Evolutionary conservation across 2,113 vertebrate species (phyloP).

Genomic region (Daubentonia madagascariensis): DNA sequence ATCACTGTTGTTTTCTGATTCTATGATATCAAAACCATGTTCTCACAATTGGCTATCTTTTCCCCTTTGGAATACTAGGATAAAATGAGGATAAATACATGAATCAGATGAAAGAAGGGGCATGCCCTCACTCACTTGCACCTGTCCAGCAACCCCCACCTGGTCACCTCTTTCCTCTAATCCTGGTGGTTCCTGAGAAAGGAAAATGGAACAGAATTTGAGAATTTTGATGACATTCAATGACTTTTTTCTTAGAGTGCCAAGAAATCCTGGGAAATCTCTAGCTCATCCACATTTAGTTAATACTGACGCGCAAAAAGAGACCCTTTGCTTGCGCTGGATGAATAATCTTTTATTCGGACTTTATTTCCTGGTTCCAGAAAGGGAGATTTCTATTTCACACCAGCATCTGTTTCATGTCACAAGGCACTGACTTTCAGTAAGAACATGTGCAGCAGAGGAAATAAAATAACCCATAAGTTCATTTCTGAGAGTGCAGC

Average conservation of each 20-base stretch:
- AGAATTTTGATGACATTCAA: not conserved
- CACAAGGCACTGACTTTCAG: too few species aligned
- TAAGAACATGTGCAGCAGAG: not conserved
- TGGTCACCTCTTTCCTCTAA: not conserved
- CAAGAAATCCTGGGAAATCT: not conserved
- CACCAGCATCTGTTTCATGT: too few species aligned
- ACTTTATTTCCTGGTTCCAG: not conserved
- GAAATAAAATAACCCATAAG: not conserved
- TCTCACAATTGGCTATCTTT: not conserved
- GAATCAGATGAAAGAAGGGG: not conserved
- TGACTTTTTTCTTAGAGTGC: not conserved
- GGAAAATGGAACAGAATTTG: not conserved
- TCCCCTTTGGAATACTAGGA: not conserved
- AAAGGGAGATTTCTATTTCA: not conserved
- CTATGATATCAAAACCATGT: not conserved
- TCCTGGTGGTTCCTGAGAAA: not conserved
- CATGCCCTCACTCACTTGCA: not conserved
- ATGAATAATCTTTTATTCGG: not conserved
- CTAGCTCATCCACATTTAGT: not conserved
- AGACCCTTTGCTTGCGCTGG: not conserved
- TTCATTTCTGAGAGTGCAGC: not conserved
- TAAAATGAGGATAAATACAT: not conserved
- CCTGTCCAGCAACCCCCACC: not conserved
- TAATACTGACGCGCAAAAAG: not conserved
- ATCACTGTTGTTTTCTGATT: not conserved